Percentiles rank a stretch among this genome's conserved stretches.
Evolutionary conservation across 1,140 invertebrate genomes (phyloP).

Genomic region (Varroa destructor): DNA sequence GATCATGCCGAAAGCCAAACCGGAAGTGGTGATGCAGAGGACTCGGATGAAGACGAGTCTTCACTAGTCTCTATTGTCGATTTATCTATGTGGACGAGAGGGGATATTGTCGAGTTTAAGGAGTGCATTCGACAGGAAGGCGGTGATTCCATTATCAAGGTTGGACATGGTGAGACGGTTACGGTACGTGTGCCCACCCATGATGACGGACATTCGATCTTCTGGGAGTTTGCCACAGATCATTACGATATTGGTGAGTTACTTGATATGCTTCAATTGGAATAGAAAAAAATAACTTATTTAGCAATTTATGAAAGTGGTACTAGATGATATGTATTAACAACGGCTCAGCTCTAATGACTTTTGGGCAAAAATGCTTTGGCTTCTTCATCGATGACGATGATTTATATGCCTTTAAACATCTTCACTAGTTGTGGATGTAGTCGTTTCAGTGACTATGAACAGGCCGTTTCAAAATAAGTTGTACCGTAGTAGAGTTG

Average conservation of each 20-base stretch:
- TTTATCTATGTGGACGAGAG: constrained; percentile 85
- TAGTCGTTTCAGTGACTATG: too few species aligned
- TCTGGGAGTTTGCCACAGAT: constrained; percentile 99
- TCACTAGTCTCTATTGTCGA: constrained; percentile 47
- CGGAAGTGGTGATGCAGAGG: constrained; percentile 26
- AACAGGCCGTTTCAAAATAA: too few species aligned
- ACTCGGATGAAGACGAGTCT: constrained; percentile 27
- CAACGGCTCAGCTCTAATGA: too few species aligned
- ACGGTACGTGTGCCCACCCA: constrained; percentile 96
- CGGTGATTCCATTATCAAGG: constrained; percentile 82
- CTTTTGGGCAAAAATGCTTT: too few species aligned
- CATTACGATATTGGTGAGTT: constrained; percentile 76
- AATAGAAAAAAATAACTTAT: too few species aligned
- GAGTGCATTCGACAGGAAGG: constrained; percentile 65
- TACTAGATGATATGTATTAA: too few species aligned
- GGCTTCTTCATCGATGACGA: too few species aligned
- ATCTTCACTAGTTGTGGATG: too few species aligned
- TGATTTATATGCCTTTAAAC: too few species aligned
- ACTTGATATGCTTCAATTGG: too few species aligned
- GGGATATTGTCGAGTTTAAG: constrained; percentile 82
- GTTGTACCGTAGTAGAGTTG: too few species aligned
- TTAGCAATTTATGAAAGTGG: too few species aligned
- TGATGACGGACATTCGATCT: constrained; percentile 78
- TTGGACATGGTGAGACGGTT: constrained; percentile 92
- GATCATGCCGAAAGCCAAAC: neutral